Conservation (phyloP, 2,888 invertebrate genomes). For the Buathra laborator region DNA sequence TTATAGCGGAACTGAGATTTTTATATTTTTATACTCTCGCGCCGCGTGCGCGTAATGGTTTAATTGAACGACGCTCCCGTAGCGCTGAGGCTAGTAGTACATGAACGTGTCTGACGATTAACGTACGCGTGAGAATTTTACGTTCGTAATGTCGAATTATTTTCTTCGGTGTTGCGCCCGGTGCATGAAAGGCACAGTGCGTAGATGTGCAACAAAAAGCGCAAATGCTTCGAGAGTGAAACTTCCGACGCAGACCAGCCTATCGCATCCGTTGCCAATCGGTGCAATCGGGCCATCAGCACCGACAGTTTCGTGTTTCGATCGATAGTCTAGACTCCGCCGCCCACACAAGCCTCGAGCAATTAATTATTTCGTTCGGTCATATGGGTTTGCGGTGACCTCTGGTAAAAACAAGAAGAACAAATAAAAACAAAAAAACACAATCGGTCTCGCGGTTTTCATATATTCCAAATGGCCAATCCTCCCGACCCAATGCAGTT, state of each 20-base stretch:
- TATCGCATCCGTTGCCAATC: conserved; percentile 30
- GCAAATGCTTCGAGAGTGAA: neutral
- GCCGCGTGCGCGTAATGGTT: conserved; percentile 75
- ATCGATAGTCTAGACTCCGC: conserved; percentile 51
- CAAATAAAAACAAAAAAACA: conserved; percentile 25
- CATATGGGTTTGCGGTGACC: conserved; percentile 43
- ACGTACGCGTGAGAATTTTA: conserved; percentile 68
- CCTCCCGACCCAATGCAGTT: neutral
- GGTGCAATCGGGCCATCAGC: conserved; percentile 29
- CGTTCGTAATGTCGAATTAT: conserved; percentile 77
- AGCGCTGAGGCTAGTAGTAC: conserved; percentile 35
- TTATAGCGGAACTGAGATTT: conserved; percentile 76
- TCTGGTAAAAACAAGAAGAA: conserved; percentile 13
- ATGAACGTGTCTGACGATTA: conserved; percentile 56
- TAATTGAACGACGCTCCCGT: conserved; percentile 76
- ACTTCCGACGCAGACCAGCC: neutral
- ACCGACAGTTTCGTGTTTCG: conserved; percentile 41
- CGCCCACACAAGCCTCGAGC: conserved; percentile 32
- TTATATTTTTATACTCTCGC: conserved; percentile 72
- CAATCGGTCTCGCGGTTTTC: conserved; percentile 40
- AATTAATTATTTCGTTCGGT: conserved; percentile 66
- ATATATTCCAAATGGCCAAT: conserved; percentile 31
- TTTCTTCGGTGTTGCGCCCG: conserved; percentile 52
- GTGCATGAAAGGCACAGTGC: neutral
- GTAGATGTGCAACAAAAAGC: neutral